phyloP scores from a whole-genome alignment of 1,140 invertebrate genomes.

The Papilio aristodemus region DNA sequence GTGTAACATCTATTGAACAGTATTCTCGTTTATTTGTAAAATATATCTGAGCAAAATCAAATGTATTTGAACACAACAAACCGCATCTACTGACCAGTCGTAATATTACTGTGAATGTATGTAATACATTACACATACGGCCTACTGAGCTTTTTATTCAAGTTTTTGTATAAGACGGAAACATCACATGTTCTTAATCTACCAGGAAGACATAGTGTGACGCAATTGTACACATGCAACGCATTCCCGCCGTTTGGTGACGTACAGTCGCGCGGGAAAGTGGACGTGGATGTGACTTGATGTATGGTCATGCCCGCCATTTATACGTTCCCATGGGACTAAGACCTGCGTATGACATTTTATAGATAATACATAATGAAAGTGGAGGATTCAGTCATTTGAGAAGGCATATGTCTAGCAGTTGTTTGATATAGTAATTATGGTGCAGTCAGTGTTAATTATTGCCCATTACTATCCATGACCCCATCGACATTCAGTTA shows the following conservation, averaged over 20 bases:
- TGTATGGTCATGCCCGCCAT: neutral
- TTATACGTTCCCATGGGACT: neutral
- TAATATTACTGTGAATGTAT: too few species aligned
- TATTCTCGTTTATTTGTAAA: too few species aligned
- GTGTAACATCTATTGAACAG: too few species aligned
- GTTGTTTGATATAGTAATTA: too few species aligned
- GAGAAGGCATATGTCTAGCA: too few species aligned
- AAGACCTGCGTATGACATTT: neutral
- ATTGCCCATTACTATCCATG: too few species aligned
- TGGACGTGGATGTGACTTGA: neutral
- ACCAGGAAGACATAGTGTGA: conserved; percentile 16
- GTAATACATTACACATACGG: neutral
- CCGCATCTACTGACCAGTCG: too few species aligned
- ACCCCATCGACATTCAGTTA: too few species aligned
- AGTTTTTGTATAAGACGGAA: conserved; percentile 3
- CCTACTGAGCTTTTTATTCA: neutral
- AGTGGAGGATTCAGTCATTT: too few species aligned
- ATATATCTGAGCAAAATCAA: too few species aligned
- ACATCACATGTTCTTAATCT: conserved; percentile 21
- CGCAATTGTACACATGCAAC: conserved; percentile 12
- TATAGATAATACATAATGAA: neutral
- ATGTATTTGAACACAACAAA: too few species aligned
- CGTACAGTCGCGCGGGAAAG: neutral
- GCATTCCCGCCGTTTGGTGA: neutral
- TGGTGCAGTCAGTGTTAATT: too few species aligned